Evolutionary conservation across 2,113 vertebrate species (phyloP).

Genomic region (Ia io): DNA sequence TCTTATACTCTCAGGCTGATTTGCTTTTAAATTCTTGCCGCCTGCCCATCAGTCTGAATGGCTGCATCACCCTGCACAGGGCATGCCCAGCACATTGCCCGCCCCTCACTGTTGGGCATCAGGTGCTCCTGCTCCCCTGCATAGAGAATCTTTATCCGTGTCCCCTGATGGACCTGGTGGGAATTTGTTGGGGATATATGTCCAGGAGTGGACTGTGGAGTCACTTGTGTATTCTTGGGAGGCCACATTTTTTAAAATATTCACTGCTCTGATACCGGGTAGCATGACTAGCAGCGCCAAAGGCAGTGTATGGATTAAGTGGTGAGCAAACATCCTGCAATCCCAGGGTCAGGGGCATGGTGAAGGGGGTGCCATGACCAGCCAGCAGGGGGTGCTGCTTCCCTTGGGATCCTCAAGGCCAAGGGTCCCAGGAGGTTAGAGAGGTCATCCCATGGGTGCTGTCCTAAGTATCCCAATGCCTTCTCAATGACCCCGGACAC

Average conservation of each 20-base stretch:
- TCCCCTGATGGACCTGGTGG: fast-evolving
- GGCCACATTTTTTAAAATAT: fast-evolving
- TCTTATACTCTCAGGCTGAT: fast-evolving
- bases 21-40: background rate
- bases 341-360: no score
- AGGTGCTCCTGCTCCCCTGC: no score
- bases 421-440: background rate
- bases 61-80: fast-evolving
- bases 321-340: background rate
- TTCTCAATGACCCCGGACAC: background rate
- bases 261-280: fast-evolving
- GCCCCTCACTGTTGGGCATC: fast-evolving
- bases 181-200: background rate
- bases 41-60: fast-evolving
- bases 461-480: background rate
- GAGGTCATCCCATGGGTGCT: fast-evolving
- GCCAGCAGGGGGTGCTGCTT: conserved; percentile 63
- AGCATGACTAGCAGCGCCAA: fast-evolving
- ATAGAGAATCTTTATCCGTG: fast-evolving
- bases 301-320: no score
- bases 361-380: fast-evolving
- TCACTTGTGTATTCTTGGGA: background rate
- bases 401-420: background rate
- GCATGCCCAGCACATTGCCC: fast-evolving
- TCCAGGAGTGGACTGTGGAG: background rate